phyloP scores from a whole-genome alignment of 2,113 vertebrate genomes.

The Nycticorax nycticorax region DNA sequence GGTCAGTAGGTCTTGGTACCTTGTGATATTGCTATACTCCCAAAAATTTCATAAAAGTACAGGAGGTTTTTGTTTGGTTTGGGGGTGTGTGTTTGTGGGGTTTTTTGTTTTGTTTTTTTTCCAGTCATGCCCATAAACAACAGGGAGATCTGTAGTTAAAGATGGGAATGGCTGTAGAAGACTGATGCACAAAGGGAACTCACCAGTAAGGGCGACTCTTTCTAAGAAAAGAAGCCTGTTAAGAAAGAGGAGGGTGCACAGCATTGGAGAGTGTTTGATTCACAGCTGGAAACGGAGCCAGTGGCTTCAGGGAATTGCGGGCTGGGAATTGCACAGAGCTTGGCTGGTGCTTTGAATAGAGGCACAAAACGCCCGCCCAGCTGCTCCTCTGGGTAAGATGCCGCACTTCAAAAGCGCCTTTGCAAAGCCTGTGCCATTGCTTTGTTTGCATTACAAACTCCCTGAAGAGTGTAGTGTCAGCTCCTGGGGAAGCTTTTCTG shows the following conservation, averaged over 20 bases:
- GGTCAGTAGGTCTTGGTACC: neutral
- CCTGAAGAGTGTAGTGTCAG: neutral
- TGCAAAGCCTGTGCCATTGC: neutral
- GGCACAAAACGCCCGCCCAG: neutral
- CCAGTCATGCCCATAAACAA: neutral
- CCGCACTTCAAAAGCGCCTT: neutral
- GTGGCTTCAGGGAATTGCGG: neutral
- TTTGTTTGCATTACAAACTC: neutral
- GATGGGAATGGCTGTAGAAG: neutral
- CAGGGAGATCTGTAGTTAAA: neutral
- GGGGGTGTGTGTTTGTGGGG: too few relatives aligned
- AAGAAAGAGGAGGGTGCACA: neutral
- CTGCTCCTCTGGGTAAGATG: neutral
- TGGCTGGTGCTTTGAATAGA: neutral
- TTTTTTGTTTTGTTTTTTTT: neutral
- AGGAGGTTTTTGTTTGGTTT: neutral
- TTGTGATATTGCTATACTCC: too few relatives aligned
- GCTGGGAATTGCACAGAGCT: neutral
- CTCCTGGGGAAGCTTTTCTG: neutral
- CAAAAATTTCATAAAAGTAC: fast-evolving
- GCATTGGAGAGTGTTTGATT: neutral
- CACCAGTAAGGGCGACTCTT: fast-evolving
- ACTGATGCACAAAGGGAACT: neutral
- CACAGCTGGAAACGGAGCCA: neutral
- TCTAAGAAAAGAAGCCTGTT: neutral